Conservation (phyloP, 2,888 invertebrate species). For the Podotricha telesiphe region DNA sequence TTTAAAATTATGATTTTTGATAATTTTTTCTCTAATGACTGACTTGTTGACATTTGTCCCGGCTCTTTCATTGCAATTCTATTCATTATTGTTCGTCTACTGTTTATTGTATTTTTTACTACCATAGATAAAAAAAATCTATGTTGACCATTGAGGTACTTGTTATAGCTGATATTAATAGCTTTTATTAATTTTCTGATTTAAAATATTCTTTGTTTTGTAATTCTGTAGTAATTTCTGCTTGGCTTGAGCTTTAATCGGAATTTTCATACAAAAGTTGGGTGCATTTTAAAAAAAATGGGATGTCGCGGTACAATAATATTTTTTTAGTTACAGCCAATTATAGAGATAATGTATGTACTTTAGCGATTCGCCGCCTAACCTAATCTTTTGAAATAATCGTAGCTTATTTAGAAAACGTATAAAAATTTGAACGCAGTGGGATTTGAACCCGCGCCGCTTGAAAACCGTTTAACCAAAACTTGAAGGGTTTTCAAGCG, state of each 20-base stretch:
- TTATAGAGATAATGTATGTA: constrained; percentile 3
- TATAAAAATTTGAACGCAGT: too few species aligned
- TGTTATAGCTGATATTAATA: too few species aligned
- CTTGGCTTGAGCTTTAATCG: not conserved
- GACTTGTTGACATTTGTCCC: constrained; percentile 2
- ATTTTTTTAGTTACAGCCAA: not conserved
- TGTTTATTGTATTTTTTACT: not conserved
- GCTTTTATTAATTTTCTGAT: not conserved
- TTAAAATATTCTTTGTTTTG: not conserved
- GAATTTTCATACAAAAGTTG: not conserved
- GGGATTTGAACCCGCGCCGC: too few species aligned
- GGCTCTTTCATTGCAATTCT: not conserved
- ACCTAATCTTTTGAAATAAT: constrained; percentile 9
- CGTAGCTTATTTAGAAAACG: too few species aligned
- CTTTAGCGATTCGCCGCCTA: not conserved
- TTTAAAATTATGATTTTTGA: not conserved
- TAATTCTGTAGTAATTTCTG: not conserved
- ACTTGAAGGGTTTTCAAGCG: too few species aligned
- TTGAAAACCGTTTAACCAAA: too few species aligned
- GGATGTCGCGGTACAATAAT: not conserved
- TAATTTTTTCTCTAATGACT: constrained; percentile 1
- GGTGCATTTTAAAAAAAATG: not conserved
- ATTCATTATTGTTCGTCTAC: not conserved
- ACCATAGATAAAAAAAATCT: too few species aligned
- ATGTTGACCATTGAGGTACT: too few species aligned